A percentile compares a stretch with the other conserved stretches of the same genome.
phyloP scores from a whole-genome alignment of 2,888 invertebrate species.

The Rotaria socialis region DNA sequence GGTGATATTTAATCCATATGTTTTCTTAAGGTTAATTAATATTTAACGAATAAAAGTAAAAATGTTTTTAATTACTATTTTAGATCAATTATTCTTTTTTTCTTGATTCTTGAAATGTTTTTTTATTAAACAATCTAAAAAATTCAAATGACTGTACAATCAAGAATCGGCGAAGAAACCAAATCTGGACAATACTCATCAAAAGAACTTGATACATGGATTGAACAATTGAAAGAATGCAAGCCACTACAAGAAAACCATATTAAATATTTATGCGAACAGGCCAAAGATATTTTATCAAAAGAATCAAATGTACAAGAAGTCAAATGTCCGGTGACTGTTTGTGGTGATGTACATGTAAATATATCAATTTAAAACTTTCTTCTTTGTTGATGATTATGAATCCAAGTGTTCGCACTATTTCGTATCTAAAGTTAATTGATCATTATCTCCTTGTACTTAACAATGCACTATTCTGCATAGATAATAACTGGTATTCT shows the following conservation, averaged over 20 bases:
- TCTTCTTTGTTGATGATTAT: no score
- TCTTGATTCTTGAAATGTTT: not conserved
- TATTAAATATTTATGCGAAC: constrained; percentile 98
- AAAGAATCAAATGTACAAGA: constrained; percentile 99
- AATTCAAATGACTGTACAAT: constrained; percentile 15
- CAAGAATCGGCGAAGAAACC: not conserved
- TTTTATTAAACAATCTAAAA: constrained; percentile 3
- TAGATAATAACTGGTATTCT: no score
- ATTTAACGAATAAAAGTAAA: not conserved
- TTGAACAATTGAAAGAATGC: constrained; percentile 99
- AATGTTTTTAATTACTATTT: not conserved
- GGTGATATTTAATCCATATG: no score
- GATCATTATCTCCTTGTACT: no score
- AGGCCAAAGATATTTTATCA: constrained; percentile 98
- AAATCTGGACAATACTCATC: constrained; percentile 32
- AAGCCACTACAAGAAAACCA: constrained; percentile 99
- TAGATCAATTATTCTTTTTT: not conserved
- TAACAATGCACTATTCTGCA: no score
- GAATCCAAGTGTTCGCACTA: no score
- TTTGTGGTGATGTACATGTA: constrained; percentile 93
- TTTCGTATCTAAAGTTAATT: no score
- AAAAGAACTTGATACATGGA: constrained; percentile 77
- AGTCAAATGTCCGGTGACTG: constrained; percentile 99
- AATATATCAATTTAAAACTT: no score
- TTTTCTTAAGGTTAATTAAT: no score